phyloP scores from a whole-genome alignment of 2,888 invertebrate genomes.

The Exephanes ischioxanthus region DNA sequence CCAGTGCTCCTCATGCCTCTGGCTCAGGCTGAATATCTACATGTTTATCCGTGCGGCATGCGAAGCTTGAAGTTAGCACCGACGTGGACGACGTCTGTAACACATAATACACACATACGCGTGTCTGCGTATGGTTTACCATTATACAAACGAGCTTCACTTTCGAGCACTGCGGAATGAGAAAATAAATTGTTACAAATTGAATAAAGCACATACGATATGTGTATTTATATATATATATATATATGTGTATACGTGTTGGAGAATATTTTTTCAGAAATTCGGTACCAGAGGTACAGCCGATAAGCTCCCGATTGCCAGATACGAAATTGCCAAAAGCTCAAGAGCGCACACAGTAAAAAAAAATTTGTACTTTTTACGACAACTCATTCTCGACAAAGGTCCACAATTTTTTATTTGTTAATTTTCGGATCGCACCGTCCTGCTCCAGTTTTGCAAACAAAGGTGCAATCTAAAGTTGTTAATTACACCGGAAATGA shows the following conservation, averaged over 20 bases:
- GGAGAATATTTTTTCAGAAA: conserved; percentile 11
- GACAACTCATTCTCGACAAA: too few species aligned
- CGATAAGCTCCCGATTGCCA: background rate
- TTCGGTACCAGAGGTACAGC: background rate
- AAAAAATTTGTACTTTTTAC: too few species aligned
- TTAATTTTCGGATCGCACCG: too few species aligned
- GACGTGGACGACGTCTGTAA: conserved; percentile 54
- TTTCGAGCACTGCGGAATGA: conserved; percentile 39
- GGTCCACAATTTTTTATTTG: background rate
- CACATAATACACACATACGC: conserved; percentile 45
- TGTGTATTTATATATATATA: background rate
- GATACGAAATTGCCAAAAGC: conserved; percentile 2
- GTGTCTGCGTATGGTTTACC: conserved; percentile 27
- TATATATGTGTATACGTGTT: background rate
- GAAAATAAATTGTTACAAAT: conserved; percentile 61
- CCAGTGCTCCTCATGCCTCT: conserved; percentile 48
- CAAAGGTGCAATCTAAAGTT: too few species aligned
- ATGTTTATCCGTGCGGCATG: conserved; percentile 51
- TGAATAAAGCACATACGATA: conserved; percentile 27
- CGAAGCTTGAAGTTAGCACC: conserved; percentile 54
- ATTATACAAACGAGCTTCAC: conserved; percentile 44
- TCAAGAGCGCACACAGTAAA: background rate
- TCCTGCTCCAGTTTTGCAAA: too few species aligned
- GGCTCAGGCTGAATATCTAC: conserved; percentile 44
- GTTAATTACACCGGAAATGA: too few species aligned